These are phyloP conservation scores for Taenioides sp. DNA, from an alignment of 2,797 vertebrate species.

Conservation along the genomic window DNA sequence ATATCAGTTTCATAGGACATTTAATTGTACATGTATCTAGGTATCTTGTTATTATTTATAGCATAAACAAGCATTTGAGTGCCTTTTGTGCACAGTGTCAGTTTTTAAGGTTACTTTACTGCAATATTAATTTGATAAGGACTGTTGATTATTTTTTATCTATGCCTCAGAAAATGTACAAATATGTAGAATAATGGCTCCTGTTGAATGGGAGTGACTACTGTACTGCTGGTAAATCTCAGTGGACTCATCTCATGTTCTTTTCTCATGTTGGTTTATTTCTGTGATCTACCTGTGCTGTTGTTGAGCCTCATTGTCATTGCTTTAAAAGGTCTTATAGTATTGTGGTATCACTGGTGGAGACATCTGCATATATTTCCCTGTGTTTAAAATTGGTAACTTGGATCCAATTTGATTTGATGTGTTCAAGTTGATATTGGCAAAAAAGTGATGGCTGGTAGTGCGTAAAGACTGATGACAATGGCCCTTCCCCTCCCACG, in stretches of 20 bases:
- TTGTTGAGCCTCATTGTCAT: slow-evolving; percentile 67
- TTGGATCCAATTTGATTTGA: slow-evolving; percentile 67
- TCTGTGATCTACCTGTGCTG: slow-evolving; percentile 68
- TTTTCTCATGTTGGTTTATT: slow-evolving; percentile 25
- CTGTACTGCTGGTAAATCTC: slow-evolving; percentile 57
- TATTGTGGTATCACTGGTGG: slow-evolving; percentile 59
- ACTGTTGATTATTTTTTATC: slow-evolving; percentile 53
- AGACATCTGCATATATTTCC: slow-evolving; percentile 15
- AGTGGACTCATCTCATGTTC: slow-evolving; percentile 57
- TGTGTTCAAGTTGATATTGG: slow-evolving; percentile 48
- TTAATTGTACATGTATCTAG: neutral
- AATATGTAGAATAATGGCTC: slow-evolving; percentile 9
- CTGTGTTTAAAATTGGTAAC: slow-evolving; percentile 65
- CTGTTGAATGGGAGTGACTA: slow-evolving; percentile 48
- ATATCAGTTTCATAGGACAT: slow-evolving; percentile 3
- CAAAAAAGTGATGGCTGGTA: slow-evolving; percentile 48
- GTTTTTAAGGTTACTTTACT: slow-evolving; percentile 70
- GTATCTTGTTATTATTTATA: slow-evolving; percentile 75
- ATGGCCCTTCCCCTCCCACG: slow-evolving; percentile 60
- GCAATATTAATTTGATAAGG: slow-evolving; percentile 55
- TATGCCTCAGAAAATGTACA: slow-evolving; percentile 30
- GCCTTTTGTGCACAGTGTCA: slow-evolving; percentile 86
- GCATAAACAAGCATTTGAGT: slow-evolving; percentile 75
- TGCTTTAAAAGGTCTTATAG: slow-evolving; percentile 40
- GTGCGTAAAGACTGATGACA: slow-evolving; percentile 65